Evolutionary conservation across 2,888 invertebrate genomes (phyloP).

Genomic region (Neoitamus cyanurus): DNA sequence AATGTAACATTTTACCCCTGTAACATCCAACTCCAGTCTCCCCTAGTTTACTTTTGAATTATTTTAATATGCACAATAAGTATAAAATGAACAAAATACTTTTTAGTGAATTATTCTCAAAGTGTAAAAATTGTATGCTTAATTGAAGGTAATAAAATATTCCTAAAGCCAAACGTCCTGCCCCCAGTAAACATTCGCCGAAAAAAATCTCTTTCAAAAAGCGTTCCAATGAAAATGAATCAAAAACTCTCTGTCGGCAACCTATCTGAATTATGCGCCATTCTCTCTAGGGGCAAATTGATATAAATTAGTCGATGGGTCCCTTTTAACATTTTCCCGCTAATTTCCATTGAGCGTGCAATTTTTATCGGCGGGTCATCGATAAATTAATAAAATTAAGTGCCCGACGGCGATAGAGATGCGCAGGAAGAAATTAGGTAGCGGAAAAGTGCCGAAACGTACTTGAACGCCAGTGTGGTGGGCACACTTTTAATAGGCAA

Average conservation of each 20-base stretch:
- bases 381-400: constrained; percentile 5
- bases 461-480: not conserved
- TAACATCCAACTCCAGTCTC: too few relatives aligned
- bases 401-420: not conserved
- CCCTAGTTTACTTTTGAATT: too few relatives aligned
- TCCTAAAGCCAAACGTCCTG: not conserved
- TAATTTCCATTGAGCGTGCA: not conserved
- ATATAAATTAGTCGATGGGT: not conserved
- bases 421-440: not conserved
- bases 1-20: too few relatives aligned
- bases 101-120: too few relatives aligned
- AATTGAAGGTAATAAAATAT: too few relatives aligned
- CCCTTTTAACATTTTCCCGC: not conserved
- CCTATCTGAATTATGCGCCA: not conserved
- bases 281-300: not conserved
- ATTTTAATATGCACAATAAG: too few relatives aligned
- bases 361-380: not conserved
- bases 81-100: too few relatives aligned
- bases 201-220: not conserved
- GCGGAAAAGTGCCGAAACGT: not conserved
- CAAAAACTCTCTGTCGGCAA: not conserved
- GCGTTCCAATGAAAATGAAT: not conserved
- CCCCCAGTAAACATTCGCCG: not conserved
- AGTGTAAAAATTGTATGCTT: too few relatives aligned
- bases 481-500: not conserved